These are phyloP conservation scores for Melanerpes formicivorus DNA, from an alignment of 2,113 vertebrate species.

Conservation along the genomic window DNA sequence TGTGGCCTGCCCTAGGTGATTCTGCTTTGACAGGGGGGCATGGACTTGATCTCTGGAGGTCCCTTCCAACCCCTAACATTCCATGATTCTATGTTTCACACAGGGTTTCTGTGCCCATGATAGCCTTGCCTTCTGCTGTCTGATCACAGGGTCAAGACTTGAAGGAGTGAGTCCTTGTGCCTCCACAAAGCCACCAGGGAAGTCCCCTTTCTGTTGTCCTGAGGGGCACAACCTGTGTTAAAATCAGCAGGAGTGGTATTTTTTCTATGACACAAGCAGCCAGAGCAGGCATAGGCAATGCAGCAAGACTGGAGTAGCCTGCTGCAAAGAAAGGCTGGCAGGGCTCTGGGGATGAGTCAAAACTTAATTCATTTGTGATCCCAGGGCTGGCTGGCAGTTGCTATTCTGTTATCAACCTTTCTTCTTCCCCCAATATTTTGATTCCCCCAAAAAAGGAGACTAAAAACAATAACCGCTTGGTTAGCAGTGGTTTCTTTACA, in stretches of 20 bases:
- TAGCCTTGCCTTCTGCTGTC: neutral
- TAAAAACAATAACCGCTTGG: conserved; percentile 45
- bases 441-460: conserved; percentile 39
- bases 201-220: neutral
- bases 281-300: neutral
- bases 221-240: neutral
- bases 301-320: neutral
- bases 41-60: too few species aligned
- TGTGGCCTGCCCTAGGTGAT: too few species aligned
- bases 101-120: fast-evolving
- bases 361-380: conserved; percentile 54
- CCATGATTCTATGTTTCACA: too few species aligned
- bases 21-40: too few species aligned
- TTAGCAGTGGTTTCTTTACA: conserved; percentile 47
- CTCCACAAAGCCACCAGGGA: neutral
- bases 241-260: neutral
- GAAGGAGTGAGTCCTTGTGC: neutral
- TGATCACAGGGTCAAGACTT: neutral
- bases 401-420: conserved; percentile 33
- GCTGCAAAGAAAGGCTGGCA: neutral
- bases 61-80: too few species aligned
- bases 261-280: neutral
- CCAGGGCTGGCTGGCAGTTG: neutral
- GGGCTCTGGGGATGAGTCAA: conserved; percentile 21
- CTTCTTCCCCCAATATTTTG: conserved; percentile 44